phyloP scores from a whole-genome alignment of 2,797 vertebrate species.

The Geotrypetes seraphini region DNA sequence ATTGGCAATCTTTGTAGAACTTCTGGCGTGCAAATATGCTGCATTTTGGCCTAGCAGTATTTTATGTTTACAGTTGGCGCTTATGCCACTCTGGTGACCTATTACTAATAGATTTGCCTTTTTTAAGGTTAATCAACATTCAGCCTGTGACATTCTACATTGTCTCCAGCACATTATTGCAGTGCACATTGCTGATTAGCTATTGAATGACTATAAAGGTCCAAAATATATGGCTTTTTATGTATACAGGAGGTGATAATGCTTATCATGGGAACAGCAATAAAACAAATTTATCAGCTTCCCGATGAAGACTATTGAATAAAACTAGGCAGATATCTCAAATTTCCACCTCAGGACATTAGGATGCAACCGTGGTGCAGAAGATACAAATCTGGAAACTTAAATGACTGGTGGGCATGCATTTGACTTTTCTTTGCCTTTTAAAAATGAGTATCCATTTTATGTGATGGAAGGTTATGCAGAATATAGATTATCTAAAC shows the following conservation, averaged over 20 bases:
- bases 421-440: no score
- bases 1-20: constrained; percentile 13
- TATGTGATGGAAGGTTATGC: no score
- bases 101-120: constrained; percentile 8
- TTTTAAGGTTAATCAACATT: constrained; percentile 9
- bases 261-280: constrained; percentile 1
- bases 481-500: no score
- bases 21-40: not conserved
- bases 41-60: constrained; percentile 3
- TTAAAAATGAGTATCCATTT: no score
- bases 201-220: constrained; percentile 17
- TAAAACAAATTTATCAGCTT: constrained; percentile 30
- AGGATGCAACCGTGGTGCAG: not conserved
- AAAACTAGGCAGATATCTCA: not conserved
- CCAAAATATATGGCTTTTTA: constrained; percentile 25
- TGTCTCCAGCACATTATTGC: constrained; percentile 14
- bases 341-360: constrained; percentile 8
- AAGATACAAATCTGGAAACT: constrained; percentile 11
- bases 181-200: constrained; percentile 20
- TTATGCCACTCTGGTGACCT: constrained; percentile 1
- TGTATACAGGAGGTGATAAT: constrained; percentile 16
- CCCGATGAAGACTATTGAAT: constrained; percentile 26
- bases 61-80: constrained; percentile 4
- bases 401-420: no score
- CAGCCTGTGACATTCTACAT: constrained; percentile 8